phyloP scores from a whole-genome alignment of 2,888 invertebrate genomes.

The Sminthurides aquaticus region DNA sequence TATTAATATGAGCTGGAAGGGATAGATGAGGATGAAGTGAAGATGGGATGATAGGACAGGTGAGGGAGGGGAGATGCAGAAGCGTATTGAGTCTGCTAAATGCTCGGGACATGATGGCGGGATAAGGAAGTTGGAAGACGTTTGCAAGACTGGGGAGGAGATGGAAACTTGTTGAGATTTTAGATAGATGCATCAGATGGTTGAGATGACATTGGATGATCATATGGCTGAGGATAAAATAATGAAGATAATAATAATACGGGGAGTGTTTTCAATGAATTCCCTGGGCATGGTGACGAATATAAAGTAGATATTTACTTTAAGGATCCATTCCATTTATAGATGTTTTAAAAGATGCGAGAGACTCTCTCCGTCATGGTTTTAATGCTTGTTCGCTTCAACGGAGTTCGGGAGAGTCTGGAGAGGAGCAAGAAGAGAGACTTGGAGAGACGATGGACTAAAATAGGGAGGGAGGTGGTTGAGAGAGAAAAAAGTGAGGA shows the following conservation, averaged over 20 bases:
- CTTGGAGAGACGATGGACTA: no score
- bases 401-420: no score
- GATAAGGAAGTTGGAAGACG: background rate
- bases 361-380: no score
- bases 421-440: no score
- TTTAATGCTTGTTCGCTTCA: no score
- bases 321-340: conserved; percentile 10
- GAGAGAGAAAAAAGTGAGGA: no score
- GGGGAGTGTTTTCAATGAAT: background rate
- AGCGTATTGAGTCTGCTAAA: no score
- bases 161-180: background rate
- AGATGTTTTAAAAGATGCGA: conserved; percentile 5
- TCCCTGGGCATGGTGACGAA: conserved; percentile 19
- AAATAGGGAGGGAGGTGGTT: no score
- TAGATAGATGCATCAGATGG: background rate
- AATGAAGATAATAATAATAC: background rate
- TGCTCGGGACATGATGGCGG: background rate
- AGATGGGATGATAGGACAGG: no score
- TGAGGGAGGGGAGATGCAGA: background rate
- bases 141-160: background rate
- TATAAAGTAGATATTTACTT: conserved; percentile 24
- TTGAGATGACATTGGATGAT: background rate
- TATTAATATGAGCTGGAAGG: background rate
- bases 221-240: background rate
- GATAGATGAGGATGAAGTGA: background rate